Base-by-base conservation (phyloP, 53 echinoderm and acorn worm genomes). In the Actinopyga echinites region DNA sequence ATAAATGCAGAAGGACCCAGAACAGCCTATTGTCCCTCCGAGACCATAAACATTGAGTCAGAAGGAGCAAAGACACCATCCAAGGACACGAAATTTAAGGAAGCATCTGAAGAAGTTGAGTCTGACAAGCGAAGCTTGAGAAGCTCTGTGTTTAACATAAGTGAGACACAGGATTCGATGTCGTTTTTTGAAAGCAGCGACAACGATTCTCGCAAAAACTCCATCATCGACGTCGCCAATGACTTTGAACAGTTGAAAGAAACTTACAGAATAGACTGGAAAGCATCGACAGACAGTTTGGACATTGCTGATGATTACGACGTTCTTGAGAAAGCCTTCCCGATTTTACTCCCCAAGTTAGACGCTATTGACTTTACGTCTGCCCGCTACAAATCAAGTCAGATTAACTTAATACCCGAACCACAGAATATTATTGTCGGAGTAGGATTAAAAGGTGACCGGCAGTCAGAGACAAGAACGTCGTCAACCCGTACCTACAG, bases 351-450 rank as follows among this genome's bases (percentile, higher is more conserved):
- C 1, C 61, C 81, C 10, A 75, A 89, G 28, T 57, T 85, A 20
- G 67, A 66, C 22, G 81, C 60, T 35, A 71, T 89, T 29, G 84
- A 89, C 53, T 89, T 89, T 61, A 84, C 89, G 17, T 89, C 89
- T 53, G 89, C 89, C 30, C 85, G 89, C 19, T 89, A 77, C 81
- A 89, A 89, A 58, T 57, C 67, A 2, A 88, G 83, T 23, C n/a
- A 77, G 32, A 80, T 89, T 38, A 56, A 83, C 30, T 66, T 80
- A 12, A 75, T 60, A 45, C 85, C 89, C 3, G 75, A 69, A 52
- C 71, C 85, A 30, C 80, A 80, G 20, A 80, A 89, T 35, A 61
- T 84, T 58, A 89, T 71, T 8, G 80, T 85, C 5, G 89, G 89
- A 5, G 80, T 85, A n/a, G 89, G 64, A 12, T 64, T 79, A 19